These are phyloP conservation scores for Oreochromis aureus DNA, from an alignment of 2,113 vertebrate genomes.

Conservation along the genomic window DNA sequence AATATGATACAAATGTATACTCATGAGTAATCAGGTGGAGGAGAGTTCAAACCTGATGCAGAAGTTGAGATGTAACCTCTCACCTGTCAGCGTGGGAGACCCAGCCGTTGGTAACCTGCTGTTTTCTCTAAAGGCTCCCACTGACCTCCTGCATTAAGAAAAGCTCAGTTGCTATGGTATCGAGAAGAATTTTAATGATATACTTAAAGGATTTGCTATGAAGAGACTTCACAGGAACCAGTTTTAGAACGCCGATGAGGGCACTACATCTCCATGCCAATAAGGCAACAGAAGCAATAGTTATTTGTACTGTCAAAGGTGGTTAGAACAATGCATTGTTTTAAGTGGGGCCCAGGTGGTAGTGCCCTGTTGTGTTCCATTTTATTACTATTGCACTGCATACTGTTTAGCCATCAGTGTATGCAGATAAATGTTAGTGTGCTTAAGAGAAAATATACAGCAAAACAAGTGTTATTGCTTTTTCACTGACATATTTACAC, in stretches of 20 bases:
- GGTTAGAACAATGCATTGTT: background rate
- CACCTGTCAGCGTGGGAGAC: slow-evolving; percentile 32
- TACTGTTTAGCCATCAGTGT: background rate
- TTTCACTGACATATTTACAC: background rate
- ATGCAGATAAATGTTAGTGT: background rate
- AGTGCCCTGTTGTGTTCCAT: background rate
- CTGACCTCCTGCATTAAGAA: slow-evolving; percentile 15
- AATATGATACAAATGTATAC: background rate
- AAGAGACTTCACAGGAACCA: background rate
- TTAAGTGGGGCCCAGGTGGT: background rate
- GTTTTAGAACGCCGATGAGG: background rate
- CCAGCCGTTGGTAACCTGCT: background rate
- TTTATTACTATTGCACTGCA: background rate
- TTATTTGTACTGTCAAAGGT: background rate
- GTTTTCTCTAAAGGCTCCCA: slow-evolving; percentile 19
- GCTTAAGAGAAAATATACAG: background rate
- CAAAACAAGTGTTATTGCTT: background rate
- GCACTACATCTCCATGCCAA: background rate
- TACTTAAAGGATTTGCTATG: slow-evolving; percentile 22
- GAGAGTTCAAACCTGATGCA: background rate
- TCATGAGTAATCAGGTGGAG: background rate
- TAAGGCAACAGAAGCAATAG: background rate
- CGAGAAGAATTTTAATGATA: slow-evolving; percentile 35
- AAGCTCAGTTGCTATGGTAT: slow-evolving; percentile 57
- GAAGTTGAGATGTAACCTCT: slow-evolving; percentile 29